Base-by-base conservation (phyloP, 2,797 vertebrate species). In the Pelodytes ibericus region DNA sequence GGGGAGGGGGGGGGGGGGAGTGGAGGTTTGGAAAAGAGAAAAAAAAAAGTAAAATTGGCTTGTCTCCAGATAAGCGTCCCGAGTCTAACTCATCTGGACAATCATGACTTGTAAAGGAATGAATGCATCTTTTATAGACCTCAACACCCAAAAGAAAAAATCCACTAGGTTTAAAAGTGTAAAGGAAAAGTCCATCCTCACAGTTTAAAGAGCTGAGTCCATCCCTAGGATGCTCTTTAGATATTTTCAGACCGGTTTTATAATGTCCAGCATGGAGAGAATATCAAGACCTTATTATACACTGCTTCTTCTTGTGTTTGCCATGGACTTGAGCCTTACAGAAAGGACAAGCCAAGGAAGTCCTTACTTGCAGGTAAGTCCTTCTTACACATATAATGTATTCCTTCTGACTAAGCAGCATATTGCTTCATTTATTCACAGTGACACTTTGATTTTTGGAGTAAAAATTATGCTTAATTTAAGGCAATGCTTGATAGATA, bases 51-150 rank as follows among this genome's bases (percentile, higher is more conserved):
- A 80, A 73, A 72, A 4, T 75, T 84, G 83, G 83, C 82, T 59
- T 69, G 39, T 29, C 79, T 84, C 83, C 83, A 83, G 68, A 73
- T 79, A 79, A 79, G 63, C 70, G 76, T 78, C 76, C 76, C 27
- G 57, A 78, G 80, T 24, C 77, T 62, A 75, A 75, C 69, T 74
- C 67, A 72, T 68, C 71, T 61, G 75, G 80, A 82, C 82, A 84
- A 84, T 84, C 81, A 80, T 75, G 65, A 72, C 82, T 79, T 84
- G 81, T 82, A 82, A 77, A 80, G 71, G 77, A 73, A 82, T 84
- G 82, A 84, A 84, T 84, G 82, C 82, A 78, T 81, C 82, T 82
- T 84, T 84, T 82, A 84, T 81, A 79, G 81, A 74, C 77, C 67
- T 80, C 69, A 57, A 69, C 69, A 69, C 71, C 74, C 79, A 72